Evolutionary conservation across 1,140 invertebrate species (phyloP).

Genomic region (Trichonephila inaurata): DNA sequence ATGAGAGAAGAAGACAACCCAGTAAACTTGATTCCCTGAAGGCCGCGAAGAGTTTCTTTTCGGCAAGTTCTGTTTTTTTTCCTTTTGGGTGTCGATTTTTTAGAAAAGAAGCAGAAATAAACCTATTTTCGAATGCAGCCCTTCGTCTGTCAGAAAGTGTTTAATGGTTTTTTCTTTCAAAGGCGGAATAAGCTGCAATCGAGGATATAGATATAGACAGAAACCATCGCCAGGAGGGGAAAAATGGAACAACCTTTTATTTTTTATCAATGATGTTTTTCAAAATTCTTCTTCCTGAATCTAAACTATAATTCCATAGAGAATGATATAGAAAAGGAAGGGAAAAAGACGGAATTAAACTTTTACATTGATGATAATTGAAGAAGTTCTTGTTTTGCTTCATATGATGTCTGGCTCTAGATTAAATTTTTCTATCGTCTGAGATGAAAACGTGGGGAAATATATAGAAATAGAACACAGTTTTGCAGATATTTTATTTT

Average conservation of each 20-base stretch:
- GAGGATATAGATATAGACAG: constrained; percentile 14
- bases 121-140: neutral
- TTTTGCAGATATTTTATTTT: no score
- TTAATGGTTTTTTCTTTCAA: constrained; percentile 14
- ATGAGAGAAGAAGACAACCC: constrained; percentile 36
- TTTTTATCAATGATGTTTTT: neutral
- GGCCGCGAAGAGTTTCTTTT: constrained; percentile 42
- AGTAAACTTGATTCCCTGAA: constrained; percentile 55
- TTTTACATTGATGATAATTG: neutral
- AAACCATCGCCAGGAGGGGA: neutral
- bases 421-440: neutral
- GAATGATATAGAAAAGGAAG: neutral
- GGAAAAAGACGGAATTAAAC: neutral
- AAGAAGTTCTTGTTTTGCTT: constrained; percentile 15
- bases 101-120: neutral
- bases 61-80: neutral
- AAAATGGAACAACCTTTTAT: neutral
- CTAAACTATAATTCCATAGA: neutral
- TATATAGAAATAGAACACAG: neutral
- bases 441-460: neutral
- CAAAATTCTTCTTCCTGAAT: neutral
- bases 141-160: neutral
- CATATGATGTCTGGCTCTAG: neutral
- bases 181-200: neutral
- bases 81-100: constrained; percentile 12